Evolutionary conservation across 1,140 invertebrate species (phyloP), one percentile per base, ranked within the genome.

Genomic region (Yoshiicerus persimilis): DNA sequence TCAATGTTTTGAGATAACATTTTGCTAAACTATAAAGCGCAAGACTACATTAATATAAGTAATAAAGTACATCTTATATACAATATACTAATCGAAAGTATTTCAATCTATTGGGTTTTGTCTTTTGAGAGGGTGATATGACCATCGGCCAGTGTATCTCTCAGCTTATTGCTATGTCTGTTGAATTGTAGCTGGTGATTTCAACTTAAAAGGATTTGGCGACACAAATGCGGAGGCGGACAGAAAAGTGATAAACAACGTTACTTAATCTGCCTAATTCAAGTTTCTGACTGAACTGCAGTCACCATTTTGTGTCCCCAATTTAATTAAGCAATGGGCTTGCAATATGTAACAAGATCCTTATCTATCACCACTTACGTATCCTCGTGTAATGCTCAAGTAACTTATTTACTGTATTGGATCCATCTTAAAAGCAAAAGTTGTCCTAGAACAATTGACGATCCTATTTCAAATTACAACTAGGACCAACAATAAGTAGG

Each of bases 171-270:
- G 20, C 47, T 56, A n/a, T 56, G 4, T 16, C 3, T n/a, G 13
- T n/a, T 16, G 41, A 47, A 47, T 47, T 20, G 13, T 56, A n/a
- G 23, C 8, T 34, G 30, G 23, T 80, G 16, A n/a, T 38, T 36
- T 25, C 38, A 84, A 34, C 47, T 56, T 84, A 62, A 84, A 84
- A 84, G 77, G 38, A 84, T 84, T 84, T 84, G 83, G 83, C 83
- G 83, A 84, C 83, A 84, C 16, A 36, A 32, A 41, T 30, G 30
- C 38, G 23, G 83, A 39, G 38, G 38, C 8, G 83, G 83, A 84
- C 38, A n/a, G 38, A 38, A 32, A 27, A 84, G 32, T 32, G 32
- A 80, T 80, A 34, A 23, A 80, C 20, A 36, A 13, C 20, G 34
- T 34, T 11, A 80, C 32, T 80, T 20, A 16, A 23, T 80, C 32